Percentiles rank a stretch among this genome's conserved stretches.
Conservation (phyloP, 2,797 vertebrate species). For the Acrocephalus scirpaceus region DNA sequence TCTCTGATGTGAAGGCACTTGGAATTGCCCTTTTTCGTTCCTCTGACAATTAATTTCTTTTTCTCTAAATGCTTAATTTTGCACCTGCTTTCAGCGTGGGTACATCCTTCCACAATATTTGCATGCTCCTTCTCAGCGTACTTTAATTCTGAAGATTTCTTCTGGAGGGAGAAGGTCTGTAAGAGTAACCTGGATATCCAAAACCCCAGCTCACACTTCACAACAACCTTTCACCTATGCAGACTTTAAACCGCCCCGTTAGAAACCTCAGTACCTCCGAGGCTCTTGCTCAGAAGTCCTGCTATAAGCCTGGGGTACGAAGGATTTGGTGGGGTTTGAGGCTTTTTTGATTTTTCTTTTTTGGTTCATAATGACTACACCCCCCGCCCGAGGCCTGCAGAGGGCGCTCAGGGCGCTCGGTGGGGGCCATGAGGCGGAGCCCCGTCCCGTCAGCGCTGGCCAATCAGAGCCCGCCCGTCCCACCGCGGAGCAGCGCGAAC, state of each 20-base stretch:
- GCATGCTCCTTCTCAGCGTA: background rate
- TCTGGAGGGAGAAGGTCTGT: background rate
- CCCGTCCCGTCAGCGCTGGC: background rate
- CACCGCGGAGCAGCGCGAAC: fast-evolving
- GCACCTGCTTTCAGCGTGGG: background rate
- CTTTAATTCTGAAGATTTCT: background rate
- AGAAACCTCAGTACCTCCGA: fast-evolving
- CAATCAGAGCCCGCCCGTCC: background rate
- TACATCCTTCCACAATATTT: background rate
- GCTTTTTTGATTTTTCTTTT: background rate
- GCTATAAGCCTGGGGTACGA: fast-evolving
- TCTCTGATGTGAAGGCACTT: background rate
- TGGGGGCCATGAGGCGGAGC: fast-evolving
- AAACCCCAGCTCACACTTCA: fast-evolving
- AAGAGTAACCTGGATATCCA: fast-evolving
- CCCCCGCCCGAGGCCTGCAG: fast-evolving
- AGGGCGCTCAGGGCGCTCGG: background rate
- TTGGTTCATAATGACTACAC: fast-evolving
- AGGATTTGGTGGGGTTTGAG: fast-evolving
- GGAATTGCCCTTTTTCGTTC: background rate
- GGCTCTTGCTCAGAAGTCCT: too few relatives aligned
- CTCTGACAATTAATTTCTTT: background rate
- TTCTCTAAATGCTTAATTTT: background rate
- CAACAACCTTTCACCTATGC: background rate
- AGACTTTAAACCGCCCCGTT: fast-evolving